Percentiles rank a stretch among this genome's conserved stretches.
Evolutionary conservation across 2,113 vertebrate genomes (phyloP).

Genomic region (Rissa tridactyla): DNA sequence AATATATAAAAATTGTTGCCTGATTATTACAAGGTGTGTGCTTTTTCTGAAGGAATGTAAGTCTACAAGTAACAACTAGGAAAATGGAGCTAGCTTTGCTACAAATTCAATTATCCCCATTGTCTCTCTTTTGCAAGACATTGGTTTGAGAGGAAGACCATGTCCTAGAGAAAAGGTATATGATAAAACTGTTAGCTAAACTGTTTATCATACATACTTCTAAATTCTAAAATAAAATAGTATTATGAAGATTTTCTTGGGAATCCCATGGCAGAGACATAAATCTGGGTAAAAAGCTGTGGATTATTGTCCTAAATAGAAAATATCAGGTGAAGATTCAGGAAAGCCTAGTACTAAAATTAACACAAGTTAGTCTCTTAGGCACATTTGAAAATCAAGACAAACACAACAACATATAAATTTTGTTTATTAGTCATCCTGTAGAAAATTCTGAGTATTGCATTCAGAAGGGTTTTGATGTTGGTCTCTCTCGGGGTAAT

Average conservation of each 20-base stretch:
- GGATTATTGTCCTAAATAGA: neutral
- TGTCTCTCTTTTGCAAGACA: neutral
- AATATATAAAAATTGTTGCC: neutral
- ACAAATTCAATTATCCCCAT: neutral
- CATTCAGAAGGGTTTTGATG: neutral
- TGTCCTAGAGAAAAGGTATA: neutral
- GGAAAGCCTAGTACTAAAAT: neutral
- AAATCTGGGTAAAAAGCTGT: neutral
- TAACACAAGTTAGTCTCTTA: neutral
- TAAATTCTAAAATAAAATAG: neutral
- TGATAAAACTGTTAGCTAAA: neutral
- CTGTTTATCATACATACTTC: neutral
- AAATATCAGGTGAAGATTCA: neutral
- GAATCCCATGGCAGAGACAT: neutral
- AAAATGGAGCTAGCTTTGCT: neutral
- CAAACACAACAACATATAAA: neutral
- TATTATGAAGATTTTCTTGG: neutral
- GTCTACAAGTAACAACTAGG: neutral
- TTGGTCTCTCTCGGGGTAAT: neutral
- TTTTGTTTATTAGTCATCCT: neutral
- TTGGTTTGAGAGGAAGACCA: neutral
- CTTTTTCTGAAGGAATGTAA: neutral
- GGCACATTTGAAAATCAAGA: neutral
- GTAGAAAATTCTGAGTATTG: neutral
- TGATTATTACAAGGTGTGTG: neutral